Conservation (phyloP, 2,888 invertebrate genomes). For the Phymatocera aterrima region DNA sequence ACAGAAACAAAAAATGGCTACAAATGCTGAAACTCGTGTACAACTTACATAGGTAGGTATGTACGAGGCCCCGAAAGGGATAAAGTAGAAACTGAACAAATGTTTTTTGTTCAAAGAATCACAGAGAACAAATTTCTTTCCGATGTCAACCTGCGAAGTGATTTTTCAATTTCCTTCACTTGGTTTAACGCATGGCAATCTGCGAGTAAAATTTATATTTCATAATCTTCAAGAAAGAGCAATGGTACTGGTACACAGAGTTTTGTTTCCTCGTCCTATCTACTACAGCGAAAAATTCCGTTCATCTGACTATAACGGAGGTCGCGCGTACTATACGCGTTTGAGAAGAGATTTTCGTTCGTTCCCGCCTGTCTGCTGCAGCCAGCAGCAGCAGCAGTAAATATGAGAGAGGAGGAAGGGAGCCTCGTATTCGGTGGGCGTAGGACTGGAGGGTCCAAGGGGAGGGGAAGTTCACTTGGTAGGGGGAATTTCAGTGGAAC, state of each 20-base stretch:
- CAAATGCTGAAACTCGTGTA: too few relatives aligned
- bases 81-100: too few relatives aligned
- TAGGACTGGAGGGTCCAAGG: slow-evolving; percentile 40
- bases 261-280: slow-evolving; percentile 16
- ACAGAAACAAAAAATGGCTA: too few relatives aligned
- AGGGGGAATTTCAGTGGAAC: background rate
- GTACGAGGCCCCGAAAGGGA: too few relatives aligned
- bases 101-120: too few relatives aligned
- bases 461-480: slow-evolving; percentile 25
- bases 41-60: too few relatives aligned
- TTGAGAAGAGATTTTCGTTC: slow-evolving; percentile 31
- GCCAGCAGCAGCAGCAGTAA: slow-evolving; percentile 13
- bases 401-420: slow-evolving; percentile 39
- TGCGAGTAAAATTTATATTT: too few relatives aligned
- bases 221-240: background rate
- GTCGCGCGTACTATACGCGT: background rate
- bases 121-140: too few relatives aligned
- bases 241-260: background rate
- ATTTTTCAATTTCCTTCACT: too few relatives aligned
- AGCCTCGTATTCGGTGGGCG: slow-evolving; percentile 44
- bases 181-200: too few relatives aligned
- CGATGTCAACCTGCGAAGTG: too few relatives aligned
- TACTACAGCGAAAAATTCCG: slow-evolving; percentile 13
- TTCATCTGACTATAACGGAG: slow-evolving; percentile 6
- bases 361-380: slow-evolving; percentile 17